Evolutionary conservation across 2,797 vertebrate species (phyloP).

Genomic region (Diglossa cyanea): DNA sequence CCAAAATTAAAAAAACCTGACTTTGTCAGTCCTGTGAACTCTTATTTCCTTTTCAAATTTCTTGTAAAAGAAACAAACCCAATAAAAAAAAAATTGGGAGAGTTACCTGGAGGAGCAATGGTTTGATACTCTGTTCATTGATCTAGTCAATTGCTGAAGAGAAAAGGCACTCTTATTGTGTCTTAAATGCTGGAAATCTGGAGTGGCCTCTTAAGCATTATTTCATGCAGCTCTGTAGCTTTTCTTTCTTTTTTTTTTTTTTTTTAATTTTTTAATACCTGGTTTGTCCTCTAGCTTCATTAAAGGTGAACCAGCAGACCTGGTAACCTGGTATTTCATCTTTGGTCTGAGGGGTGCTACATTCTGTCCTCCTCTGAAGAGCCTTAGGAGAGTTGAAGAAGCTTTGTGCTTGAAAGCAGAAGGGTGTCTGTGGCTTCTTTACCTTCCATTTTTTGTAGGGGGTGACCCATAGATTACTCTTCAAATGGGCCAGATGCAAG

Average conservation of each 20-base stretch:
- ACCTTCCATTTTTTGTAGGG: not conserved
- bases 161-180: not conserved
- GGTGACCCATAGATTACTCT: not conserved
- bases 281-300: not conserved
- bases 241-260: not conserved
- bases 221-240: not conserved
- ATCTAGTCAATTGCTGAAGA: not conserved
- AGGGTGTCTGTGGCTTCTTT: not conserved
- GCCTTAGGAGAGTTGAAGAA: not conserved
- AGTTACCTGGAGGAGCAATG: not conserved
- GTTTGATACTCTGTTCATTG: not conserved
- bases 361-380: not conserved
- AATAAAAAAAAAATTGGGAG: not conserved
- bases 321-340: not conserved
- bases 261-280: not conserved
- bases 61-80: not conserved
- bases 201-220: not conserved
- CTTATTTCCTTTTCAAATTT: not conserved
- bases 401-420: not conserved
- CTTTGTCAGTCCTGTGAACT: not conserved
- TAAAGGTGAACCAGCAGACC: not conserved
- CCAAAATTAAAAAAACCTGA: not conserved
- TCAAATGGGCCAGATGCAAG: not conserved
- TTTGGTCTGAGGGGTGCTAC: not conserved
- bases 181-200: not conserved